These are phyloP conservation scores for Polyommatus iphigenia DNA, from an alignment of 2,888 invertebrate species.

Conservation along the genomic window DNA sequence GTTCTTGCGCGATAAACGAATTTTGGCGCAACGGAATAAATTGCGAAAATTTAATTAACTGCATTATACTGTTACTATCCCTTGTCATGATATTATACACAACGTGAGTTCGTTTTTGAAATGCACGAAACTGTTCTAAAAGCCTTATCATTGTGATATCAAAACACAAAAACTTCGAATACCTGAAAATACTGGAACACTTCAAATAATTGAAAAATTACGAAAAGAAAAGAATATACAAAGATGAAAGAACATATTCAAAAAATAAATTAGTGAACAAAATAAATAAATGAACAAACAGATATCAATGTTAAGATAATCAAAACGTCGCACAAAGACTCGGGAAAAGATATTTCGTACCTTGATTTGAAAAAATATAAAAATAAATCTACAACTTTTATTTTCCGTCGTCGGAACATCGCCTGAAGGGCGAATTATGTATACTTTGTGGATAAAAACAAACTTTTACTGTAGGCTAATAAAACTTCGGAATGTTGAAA, in stretches of 20 bases:
- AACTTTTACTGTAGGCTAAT: conserved; percentile 9
- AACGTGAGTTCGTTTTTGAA: conserved; percentile 16
- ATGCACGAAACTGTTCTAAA: conserved; percentile 3
- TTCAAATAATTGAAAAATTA: background rate
- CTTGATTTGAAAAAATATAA: background rate
- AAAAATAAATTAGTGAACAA: background rate
- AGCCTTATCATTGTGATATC: too few species aligned
- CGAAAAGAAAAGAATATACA: background rate
- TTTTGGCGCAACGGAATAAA: too few species aligned
- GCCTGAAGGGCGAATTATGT: background rate
- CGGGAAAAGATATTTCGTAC: background rate
- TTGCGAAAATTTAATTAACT: too few species aligned
- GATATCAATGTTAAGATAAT: background rate
- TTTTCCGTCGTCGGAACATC: background rate
- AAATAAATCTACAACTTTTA: conserved; percentile 13
- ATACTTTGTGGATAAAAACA: conserved; percentile 1
- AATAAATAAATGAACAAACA: background rate
- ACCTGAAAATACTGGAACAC: background rate
- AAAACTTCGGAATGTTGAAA: background rate
- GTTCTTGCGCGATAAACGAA: too few species aligned
- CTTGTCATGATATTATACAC: too few species aligned
- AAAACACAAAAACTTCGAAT: too few species aligned
- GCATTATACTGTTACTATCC: too few species aligned
- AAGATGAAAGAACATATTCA: background rate
- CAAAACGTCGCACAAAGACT: background rate